Conservation (phyloP, 2,888 invertebrate genomes). For the Neoitamus cyanurus region DNA sequence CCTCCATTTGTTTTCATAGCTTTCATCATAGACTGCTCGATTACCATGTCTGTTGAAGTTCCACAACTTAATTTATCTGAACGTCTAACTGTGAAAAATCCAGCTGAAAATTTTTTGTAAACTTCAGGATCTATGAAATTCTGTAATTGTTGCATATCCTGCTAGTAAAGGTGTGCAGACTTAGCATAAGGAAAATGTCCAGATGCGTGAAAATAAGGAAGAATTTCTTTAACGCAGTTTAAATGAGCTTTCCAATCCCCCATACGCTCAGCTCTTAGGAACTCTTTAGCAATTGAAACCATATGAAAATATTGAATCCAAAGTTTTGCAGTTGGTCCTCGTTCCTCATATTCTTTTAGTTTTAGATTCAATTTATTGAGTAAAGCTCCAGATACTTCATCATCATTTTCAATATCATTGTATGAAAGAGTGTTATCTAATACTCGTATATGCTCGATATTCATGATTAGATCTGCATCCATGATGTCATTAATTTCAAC, state of each 20-base stretch:
- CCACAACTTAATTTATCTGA: constrained; percentile 62
- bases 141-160: constrained; percentile 28
- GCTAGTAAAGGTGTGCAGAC: background rate
- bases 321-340: constrained; percentile 59
- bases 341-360: constrained; percentile 56
- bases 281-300: constrained; percentile 61
- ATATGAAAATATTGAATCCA: constrained; percentile 55
- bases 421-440: constrained; percentile 56
- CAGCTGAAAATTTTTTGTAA: constrained; percentile 58
- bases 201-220: constrained; percentile 56
- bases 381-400: constrained; percentile 54
- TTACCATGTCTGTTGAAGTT: constrained; percentile 58
- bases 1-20: constrained; percentile 62
- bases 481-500: constrained; percentile 57
- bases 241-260: constrained; percentile 62
- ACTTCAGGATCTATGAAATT: constrained; percentile 55
- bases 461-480: background rate
- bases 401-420: constrained; percentile 58
- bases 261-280: constrained; percentile 61
- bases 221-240: constrained; percentile 60
- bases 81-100: constrained; percentile 60
- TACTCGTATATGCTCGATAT: constrained; percentile 4
- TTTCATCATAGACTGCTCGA: constrained; percentile 58
- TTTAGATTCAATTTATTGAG: constrained; percentile 57
- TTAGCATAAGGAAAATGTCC: constrained; percentile 41